Evolutionary conservation across 2,113 vertebrate genomes (phyloP).

Genomic region (Phalacrocorax carbo): DNA sequence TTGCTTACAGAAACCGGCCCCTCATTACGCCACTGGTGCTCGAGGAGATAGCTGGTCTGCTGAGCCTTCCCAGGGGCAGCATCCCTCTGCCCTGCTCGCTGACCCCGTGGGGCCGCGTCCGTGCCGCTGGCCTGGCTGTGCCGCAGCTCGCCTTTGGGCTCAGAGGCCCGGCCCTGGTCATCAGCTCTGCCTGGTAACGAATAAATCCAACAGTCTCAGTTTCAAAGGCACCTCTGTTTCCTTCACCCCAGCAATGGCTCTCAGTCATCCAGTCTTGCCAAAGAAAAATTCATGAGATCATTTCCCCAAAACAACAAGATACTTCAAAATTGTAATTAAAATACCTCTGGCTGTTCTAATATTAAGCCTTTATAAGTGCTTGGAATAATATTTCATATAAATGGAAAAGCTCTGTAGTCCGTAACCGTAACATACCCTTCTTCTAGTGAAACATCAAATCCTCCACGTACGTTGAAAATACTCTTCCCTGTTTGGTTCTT

Average conservation of each 20-base stretch:
- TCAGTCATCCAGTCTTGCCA: background rate
- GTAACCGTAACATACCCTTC: background rate
- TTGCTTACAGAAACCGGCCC: accelerated
- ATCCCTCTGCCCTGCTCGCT: background rate
- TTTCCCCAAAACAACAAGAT: background rate
- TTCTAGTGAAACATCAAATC: background rate
- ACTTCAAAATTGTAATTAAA: background rate
- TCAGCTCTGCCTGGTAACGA: background rate
- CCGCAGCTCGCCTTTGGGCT: background rate
- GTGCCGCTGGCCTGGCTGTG: background rate
- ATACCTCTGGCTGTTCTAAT: background rate
- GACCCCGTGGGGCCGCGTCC: background rate
- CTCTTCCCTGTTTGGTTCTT: background rate
- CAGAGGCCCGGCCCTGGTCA: background rate
- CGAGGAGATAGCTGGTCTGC: accelerated
- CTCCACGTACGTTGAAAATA: accelerated
- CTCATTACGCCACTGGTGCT: accelerated
- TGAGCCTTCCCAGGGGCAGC: accelerated
- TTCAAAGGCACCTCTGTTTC: background rate
- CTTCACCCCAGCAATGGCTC: background rate
- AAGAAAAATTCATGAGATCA: background rate
- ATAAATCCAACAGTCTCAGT: background rate
- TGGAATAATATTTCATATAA: background rate
- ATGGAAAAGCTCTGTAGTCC: background rate
- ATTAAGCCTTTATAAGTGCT: background rate